Percentiles rank a stretch among this genome's conserved stretches.
Conservation (phyloP, 2,113 vertebrate genomes). For the Takifugu bimaculatus region DNA sequence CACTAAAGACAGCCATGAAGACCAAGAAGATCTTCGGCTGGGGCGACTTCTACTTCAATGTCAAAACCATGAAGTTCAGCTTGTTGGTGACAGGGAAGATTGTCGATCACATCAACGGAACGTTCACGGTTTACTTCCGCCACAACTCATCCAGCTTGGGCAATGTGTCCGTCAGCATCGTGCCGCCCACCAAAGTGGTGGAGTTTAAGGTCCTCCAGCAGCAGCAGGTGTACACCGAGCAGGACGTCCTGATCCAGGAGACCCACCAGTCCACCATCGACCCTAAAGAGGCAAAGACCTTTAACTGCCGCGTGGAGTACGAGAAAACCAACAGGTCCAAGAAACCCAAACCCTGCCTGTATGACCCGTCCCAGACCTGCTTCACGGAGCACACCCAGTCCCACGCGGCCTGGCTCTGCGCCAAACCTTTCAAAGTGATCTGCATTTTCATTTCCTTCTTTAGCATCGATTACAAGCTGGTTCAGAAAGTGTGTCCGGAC, state of each 20-base stretch:
- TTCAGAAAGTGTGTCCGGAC: conserved; percentile 98
- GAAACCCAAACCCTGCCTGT: conserved; percentile 92
- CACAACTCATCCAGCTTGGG: conserved; percentile 95
- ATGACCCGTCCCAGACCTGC: conserved; percentile 93
- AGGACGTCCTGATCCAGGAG: conserved; percentile 79
- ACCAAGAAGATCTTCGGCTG: conserved; percentile 96
- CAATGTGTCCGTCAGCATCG: conserved; percentile 92
- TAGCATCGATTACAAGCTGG: conserved; percentile 97
- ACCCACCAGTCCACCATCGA: conserved; percentile 83
- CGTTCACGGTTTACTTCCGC: conserved; percentile 95
- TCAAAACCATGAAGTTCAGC: conserved; percentile 90
- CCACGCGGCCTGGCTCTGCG: conserved; percentile 93
- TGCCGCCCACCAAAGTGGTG: conserved; percentile 88
- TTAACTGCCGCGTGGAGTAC: conserved; percentile 95
- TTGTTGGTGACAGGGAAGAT: conserved; percentile 84
- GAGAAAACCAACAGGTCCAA: conserved; percentile 94
- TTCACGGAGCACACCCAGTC: conserved; percentile 97
- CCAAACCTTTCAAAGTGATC: conserved; percentile 99
- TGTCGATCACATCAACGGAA: conserved; percentile 95
- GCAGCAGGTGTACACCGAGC: conserved; percentile 80
- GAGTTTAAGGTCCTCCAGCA: conserved; percentile 86
- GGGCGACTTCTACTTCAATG: conserved; percentile 97
- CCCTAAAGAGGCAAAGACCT: conserved; percentile 84
- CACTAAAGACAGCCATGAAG: conserved; percentile 82
- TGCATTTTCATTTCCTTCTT: conserved; percentile 99